phyloP scores from a whole-genome alignment of 2,797 vertebrate species.

The Chrysocyon brachyurus region DNA sequence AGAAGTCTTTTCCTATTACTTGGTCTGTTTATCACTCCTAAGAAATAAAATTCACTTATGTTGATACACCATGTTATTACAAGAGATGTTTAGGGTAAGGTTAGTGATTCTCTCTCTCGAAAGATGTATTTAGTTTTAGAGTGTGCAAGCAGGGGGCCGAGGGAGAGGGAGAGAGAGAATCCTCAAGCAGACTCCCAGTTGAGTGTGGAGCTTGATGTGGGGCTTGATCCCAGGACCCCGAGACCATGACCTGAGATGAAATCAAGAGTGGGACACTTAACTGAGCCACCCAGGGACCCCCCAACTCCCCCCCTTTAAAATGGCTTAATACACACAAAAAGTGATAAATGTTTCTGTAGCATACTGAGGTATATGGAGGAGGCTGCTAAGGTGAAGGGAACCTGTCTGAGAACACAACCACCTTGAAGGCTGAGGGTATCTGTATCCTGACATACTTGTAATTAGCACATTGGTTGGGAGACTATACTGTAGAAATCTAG shows the following conservation, averaged over 20 bases:
- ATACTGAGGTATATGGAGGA: background rate
- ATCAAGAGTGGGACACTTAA: background rate
- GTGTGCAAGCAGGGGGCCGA: background rate
- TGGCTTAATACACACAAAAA: background rate
- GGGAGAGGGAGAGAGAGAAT: background rate
- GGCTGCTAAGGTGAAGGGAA: background rate
- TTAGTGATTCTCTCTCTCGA: background rate
- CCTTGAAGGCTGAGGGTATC: background rate
- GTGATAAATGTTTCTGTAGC: background rate
- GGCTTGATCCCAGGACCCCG: background rate
- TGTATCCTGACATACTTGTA: background rate
- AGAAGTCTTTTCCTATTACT: conserved; percentile 10
- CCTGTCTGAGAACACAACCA: background rate
- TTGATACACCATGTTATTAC: conserved; percentile 3
- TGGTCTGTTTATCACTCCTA: background rate
- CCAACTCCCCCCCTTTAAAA: background rate
- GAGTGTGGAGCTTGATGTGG: background rate
- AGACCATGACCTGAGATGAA: background rate
- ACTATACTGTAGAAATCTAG: background rate
- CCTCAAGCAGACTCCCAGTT: background rate
- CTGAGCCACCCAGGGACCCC: background rate
- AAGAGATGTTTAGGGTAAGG: conserved; percentile 19
- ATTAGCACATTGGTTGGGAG: conserved; percentile 4
- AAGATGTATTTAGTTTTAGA: background rate
- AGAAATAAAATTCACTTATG: conserved; percentile 48